These are phyloP conservation scores for Falco punctatus DNA, from an alignment of 2,113 vertebrate species.

Conservation along the genomic window DNA sequence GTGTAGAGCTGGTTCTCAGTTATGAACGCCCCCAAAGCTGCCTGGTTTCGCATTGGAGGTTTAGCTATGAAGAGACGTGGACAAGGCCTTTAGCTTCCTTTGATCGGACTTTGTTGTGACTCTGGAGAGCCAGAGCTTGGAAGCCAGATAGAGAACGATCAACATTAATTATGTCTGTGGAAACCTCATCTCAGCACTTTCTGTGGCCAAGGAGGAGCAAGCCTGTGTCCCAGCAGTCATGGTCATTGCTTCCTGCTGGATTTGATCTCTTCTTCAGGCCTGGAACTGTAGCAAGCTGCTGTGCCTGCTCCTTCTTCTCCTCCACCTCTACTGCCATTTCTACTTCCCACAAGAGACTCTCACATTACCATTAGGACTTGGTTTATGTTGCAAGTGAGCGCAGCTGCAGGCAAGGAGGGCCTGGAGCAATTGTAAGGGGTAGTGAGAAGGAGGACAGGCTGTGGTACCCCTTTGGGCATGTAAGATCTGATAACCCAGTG, in stretches of 20 bases:
- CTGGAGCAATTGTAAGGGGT: neutral
- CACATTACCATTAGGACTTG: fast-evolving
- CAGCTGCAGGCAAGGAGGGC: neutral
- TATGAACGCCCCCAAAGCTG: no score
- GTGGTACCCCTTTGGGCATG: neutral
- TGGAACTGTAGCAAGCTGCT: neutral
- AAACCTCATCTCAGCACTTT: neutral
- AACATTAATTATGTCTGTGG: neutral
- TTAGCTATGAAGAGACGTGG: neutral
- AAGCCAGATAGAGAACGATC: neutral
- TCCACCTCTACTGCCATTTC: neutral
- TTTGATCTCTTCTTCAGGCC: neutral
- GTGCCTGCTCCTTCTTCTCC: neutral
- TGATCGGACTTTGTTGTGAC: neutral
- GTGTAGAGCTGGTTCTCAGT: neutral
- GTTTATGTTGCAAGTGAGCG: neutral
- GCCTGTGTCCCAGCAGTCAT: fast-evolving
- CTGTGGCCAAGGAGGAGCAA: neutral
- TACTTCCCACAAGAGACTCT: neutral
- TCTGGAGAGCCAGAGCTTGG: neutral
- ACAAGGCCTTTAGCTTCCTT: neutral
- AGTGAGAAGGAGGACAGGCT: neutral
- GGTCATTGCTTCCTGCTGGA: neutral
- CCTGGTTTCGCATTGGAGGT: neutral
- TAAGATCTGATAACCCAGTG: neutral